phyloP scores from a whole-genome alignment of 1,140 invertebrate genomes.

The Zaprionus camerounensis region DNA sequence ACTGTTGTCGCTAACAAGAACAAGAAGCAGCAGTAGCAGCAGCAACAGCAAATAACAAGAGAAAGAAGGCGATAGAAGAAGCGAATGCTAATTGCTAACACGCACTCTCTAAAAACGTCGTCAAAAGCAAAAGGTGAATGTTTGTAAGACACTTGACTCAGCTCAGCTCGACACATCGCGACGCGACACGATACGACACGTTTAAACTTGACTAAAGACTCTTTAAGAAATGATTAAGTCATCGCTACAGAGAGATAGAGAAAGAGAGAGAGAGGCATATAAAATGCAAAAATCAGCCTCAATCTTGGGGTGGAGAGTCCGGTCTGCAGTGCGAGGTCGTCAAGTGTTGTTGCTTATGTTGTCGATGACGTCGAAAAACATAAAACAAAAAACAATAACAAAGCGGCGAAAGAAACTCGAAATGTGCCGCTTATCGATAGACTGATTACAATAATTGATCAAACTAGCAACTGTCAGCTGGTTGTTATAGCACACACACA shows the following conservation, averaged over 20 bases:
- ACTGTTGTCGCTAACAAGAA: conserved; percentile 64
- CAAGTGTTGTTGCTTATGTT: conserved; percentile 60
- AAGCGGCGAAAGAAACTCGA: conserved; percentile 13
- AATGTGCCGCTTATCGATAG: conserved; percentile 31
- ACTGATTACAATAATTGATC: conserved; percentile 77
- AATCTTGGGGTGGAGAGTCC: conserved; percentile 37
- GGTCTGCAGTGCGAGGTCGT: conserved; percentile 63
- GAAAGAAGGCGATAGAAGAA: conserved; percentile 27
- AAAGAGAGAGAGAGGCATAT: background rate
- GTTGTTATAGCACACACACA: conserved; percentile 27
- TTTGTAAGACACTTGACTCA: conserved; percentile 38
- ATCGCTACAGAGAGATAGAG: conserved; percentile 36
- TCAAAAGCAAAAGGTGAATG: conserved; percentile 78
- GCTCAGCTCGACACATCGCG: background rate
- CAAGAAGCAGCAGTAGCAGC: conserved; percentile 2
- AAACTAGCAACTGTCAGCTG: conserved; percentile 50
- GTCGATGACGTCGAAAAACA: conserved; percentile 45
- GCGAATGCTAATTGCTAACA: conserved; percentile 69
- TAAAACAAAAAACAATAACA: conserved; percentile 18
- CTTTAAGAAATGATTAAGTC: conserved; percentile 67
- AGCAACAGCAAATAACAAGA: conserved; percentile 33
- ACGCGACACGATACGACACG: background rate
- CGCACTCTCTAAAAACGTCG: conserved; percentile 62
- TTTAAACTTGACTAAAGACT: conserved; percentile 17
- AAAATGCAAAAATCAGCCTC: conserved; percentile 62